These are phyloP conservation scores for Chelonia mydas DNA, from an alignment of 2,797 vertebrate species.

Conservation along the genomic window DNA sequence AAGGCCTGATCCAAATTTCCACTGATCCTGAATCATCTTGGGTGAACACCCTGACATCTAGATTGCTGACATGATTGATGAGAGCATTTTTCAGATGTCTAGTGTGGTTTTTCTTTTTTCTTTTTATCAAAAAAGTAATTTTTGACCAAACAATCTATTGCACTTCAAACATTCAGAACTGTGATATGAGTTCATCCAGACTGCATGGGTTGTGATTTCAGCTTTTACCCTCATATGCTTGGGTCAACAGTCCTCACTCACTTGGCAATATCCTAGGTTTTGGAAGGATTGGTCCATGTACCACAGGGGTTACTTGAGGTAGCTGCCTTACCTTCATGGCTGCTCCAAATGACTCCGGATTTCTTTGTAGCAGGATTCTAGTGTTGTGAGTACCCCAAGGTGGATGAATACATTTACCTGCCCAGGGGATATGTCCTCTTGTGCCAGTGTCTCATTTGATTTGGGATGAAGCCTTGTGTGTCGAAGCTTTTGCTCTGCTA, in stretches of 20 bases:
- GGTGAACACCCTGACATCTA: too few species aligned
- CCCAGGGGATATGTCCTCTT: background rate
- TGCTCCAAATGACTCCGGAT: too few species aligned
- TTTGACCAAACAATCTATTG: background rate
- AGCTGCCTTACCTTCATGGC: too few species aligned
- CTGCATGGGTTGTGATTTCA: background rate
- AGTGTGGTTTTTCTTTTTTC: background rate
- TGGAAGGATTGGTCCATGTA: background rate
- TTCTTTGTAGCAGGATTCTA: too few species aligned
- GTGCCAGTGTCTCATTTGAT: accelerated
- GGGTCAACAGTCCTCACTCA: background rate
- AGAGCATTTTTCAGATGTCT: too few species aligned
- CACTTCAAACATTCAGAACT: background rate
- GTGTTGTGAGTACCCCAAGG: too few species aligned
- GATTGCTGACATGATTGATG: too few species aligned
- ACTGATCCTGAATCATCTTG: too few species aligned
- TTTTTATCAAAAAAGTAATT: background rate
- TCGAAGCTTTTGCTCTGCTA: accelerated
- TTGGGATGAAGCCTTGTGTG: background rate
- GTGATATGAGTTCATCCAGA: background rate
- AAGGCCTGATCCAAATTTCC: too few species aligned
- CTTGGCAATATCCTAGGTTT: background rate
- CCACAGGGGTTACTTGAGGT: background rate
- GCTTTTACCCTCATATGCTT: background rate
- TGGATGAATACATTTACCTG: background rate